phyloP scores from a whole-genome alignment of 1,140 invertebrate genomes.

The Diorhabda elongata region DNA sequence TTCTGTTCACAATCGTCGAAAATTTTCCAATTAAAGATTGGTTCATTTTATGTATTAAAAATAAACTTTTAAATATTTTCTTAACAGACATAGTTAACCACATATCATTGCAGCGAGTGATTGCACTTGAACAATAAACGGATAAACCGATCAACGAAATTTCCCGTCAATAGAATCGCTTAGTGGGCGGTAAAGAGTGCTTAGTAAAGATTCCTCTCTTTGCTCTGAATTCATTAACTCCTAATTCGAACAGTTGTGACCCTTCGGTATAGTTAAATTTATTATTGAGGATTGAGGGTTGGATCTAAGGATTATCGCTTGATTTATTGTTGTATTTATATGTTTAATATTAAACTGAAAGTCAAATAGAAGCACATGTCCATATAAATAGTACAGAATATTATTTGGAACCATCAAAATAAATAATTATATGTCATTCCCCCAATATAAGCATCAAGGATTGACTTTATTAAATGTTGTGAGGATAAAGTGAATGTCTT shows the following conservation, averaged over 20 bases:
- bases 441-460: too few relatives aligned
- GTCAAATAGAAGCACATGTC: background rate
- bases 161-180: background rate
- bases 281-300: background rate
- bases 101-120: too few relatives aligned
- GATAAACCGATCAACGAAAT: background rate
- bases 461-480: too few relatives aligned
- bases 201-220: background rate
- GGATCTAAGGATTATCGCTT: slow-evolving; percentile 18
- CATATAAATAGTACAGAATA: too few relatives aligned
- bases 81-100: too few relatives aligned
- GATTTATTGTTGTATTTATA: slow-evolving; percentile 29
- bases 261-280: background rate
- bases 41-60: too few relatives aligned
- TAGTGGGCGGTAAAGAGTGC: slow-evolving; percentile 7
- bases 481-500: too few relatives aligned
- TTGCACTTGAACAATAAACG: background rate
- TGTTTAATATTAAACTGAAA: slow-evolving; percentile 25
- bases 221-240: background rate
- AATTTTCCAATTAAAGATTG: too few relatives aligned
- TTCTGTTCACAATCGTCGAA: too few relatives aligned
- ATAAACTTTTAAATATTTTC: too few relatives aligned
- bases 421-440: too few relatives aligned
- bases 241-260: slow-evolving; percentile 9
- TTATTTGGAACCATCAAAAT: too few relatives aligned